Conservation (phyloP, 2,797 vertebrate species). For the Mergus octosetaceus region DNA sequence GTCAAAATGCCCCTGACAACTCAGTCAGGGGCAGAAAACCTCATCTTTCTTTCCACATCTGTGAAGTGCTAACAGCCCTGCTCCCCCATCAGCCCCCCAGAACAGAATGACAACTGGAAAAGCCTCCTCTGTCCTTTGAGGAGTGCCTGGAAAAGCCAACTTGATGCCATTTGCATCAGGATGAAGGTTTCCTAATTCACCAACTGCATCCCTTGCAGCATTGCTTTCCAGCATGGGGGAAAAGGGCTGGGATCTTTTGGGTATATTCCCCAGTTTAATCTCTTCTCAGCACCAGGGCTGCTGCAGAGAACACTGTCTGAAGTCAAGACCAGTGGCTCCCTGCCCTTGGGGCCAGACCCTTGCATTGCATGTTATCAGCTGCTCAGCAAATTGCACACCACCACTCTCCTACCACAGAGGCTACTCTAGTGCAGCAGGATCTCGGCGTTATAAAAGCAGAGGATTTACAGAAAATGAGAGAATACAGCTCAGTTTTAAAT, state of each 20-base stretch:
- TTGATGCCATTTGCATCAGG: background rate
- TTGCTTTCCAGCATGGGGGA: background rate
- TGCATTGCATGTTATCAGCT: background rate
- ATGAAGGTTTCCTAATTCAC: background rate
- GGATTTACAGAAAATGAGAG: background rate
- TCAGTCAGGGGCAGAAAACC: fast-evolving
- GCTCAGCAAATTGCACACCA: slow-evolving; percentile 33
- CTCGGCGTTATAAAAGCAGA: background rate
- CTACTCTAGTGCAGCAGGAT: background rate
- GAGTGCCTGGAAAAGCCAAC: background rate
- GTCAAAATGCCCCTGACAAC: background rate
- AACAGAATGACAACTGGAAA: background rate
- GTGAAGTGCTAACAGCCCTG: background rate
- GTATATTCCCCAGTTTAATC: background rate
- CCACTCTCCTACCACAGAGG: background rate
- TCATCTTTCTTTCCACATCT: background rate
- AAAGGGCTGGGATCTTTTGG: background rate
- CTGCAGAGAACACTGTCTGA: background rate
- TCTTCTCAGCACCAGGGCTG: background rate
- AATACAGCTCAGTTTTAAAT: slow-evolving; percentile 6
- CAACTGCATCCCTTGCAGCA: fast-evolving
- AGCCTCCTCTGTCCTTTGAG: background rate
- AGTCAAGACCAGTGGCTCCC: slow-evolving; percentile 19
- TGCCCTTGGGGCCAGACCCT: slow-evolving; percentile 20
- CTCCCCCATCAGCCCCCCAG: background rate